Percentiles rank a stretch among this genome's conserved stretches.
These are phyloP conservation scores for Ceyx cyanopectus DNA, from an alignment of 2,113 vertebrate genomes.

Conservation along the genomic window DNA sequence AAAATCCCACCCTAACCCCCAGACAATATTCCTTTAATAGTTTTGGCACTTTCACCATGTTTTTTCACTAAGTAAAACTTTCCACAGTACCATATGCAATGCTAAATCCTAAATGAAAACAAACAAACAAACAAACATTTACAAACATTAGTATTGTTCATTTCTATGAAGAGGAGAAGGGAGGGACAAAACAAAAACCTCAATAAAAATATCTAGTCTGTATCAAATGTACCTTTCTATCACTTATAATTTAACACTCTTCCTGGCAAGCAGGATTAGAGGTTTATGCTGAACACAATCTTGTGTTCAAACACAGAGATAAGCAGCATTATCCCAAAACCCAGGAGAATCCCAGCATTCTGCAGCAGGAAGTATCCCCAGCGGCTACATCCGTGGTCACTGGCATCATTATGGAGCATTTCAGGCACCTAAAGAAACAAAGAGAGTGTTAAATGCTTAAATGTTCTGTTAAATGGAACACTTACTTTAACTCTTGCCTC, in stretches of 20 bases:
- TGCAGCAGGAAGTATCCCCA: constrained; percentile 96
- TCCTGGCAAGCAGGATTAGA: constrained; percentile 72
- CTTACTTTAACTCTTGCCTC: too few species aligned
- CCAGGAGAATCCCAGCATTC: constrained; percentile 95
- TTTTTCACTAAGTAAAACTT: neutral
- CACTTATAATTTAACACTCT: constrained; percentile 36
- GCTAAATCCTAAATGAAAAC: neutral
- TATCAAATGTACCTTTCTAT: constrained; percentile 16
- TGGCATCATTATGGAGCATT: constrained; percentile 97
- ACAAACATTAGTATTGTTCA: neutral
- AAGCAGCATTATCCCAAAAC: constrained; percentile 95
- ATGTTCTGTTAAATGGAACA: neutral
- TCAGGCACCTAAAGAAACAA: constrained; percentile 87
- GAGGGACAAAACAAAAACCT: neutral
- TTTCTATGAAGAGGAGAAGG: neutral
- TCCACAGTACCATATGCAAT: constrained; percentile 8
- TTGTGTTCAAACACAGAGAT: constrained; percentile 96
- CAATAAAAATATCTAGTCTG: constrained; percentile 23
- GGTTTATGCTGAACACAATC: constrained; percentile 90
- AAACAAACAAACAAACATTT: neutral
- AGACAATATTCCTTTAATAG: neutral
- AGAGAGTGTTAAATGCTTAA: neutral
- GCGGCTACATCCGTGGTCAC: constrained; percentile 94
- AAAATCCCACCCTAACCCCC: neutral
- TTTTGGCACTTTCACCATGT: constrained; percentile 15